phyloP scores from a whole-genome alignment of 2,888 invertebrate genomes.

The Drosophila kuntzei region DNA sequence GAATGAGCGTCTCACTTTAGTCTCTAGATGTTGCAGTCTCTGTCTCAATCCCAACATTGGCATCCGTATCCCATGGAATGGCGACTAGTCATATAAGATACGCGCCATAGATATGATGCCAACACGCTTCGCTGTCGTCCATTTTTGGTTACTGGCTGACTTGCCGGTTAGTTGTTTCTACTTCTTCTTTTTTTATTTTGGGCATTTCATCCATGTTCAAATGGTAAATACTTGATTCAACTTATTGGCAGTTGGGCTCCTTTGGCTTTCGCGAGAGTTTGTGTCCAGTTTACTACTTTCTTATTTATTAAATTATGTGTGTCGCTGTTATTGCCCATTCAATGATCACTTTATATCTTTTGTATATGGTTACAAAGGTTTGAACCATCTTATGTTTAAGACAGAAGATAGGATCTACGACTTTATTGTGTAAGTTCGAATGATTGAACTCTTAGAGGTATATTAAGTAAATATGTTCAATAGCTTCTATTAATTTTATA shows the following conservation, averaged over 20 bases:
- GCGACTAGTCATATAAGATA: constrained; percentile 54
- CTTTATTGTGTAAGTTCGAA: too few relatives aligned
- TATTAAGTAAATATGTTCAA: too few relatives aligned
- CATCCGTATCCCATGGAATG: constrained; percentile 51
- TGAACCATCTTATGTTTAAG: too few relatives aligned
- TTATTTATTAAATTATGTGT: constrained; percentile 45
- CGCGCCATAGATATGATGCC: constrained; percentile 63
- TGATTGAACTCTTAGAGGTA: too few relatives aligned
- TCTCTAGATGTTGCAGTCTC: not conserved
- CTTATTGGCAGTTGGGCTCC: constrained; percentile 61
- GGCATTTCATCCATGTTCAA: constrained; percentile 52
- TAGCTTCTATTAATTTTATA: too few relatives aligned
- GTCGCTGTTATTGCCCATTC: not conserved
- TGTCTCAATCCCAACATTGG: constrained; percentile 11
- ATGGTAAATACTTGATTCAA: constrained; percentile 66
- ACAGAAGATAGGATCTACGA: too few relatives aligned
- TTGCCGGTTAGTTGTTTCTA: constrained; percentile 54
- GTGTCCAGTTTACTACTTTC: constrained; percentile 53
- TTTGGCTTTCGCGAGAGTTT: constrained; percentile 34
- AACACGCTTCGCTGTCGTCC: constrained; percentile 61
- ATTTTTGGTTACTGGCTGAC: constrained; percentile 57
- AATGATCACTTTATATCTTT: not conserved
- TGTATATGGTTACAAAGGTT: too few relatives aligned
- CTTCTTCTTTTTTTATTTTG: constrained; percentile 42
- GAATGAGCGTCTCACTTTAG: constrained; percentile 20